phyloP scores from a whole-genome alignment of 1,140 invertebrate species.

The Solenopsis invicta region DNA sequence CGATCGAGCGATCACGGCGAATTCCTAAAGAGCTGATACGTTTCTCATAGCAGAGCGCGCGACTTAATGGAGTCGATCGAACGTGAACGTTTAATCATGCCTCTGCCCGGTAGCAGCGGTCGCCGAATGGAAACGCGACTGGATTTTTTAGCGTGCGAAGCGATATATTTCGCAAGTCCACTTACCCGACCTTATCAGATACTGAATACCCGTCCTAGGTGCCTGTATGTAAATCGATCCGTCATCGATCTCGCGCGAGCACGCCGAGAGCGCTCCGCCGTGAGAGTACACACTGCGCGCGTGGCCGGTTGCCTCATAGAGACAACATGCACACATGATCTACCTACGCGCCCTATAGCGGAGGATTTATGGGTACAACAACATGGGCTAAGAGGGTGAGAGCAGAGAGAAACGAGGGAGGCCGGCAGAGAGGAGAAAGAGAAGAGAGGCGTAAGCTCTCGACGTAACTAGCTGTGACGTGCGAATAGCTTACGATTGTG shows the following conservation, averaged over 20 bases:
- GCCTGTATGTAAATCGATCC: conserved; percentile 65
- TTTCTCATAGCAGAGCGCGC: conserved; percentile 12
- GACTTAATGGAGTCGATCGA: conserved; percentile 60
- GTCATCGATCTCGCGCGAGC: conserved; percentile 67
- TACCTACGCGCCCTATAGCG: conserved; percentile 67
- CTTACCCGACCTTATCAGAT: conserved; percentile 57
- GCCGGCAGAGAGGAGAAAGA: conserved; percentile 7
- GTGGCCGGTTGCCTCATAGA: conserved; percentile 25
- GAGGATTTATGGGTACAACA: conserved; percentile 68
- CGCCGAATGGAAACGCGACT: conserved; percentile 60
- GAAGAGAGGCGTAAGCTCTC: conserved; percentile 38
- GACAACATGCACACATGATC: conserved; percentile 67
- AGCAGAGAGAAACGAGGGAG: not conserved
- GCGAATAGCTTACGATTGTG: conserved; percentile 65
- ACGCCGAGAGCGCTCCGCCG: conserved; percentile 17
- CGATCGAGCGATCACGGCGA: not conserved
- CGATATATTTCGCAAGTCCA: conserved; percentile 58
- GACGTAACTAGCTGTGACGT: conserved; percentile 65
- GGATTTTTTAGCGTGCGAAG: conserved; percentile 16
- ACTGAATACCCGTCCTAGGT: conserved; percentile 53
- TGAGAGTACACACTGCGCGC: conserved; percentile 31
- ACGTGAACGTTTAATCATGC: conserved; percentile 61
- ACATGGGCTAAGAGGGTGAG: conserved; percentile 44
- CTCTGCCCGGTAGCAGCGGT: conserved; percentile 34
- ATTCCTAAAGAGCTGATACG: conserved; percentile 3